phyloP scores from a whole-genome alignment of 2,888 invertebrate genomes.

The Lamellibrachia columna region DNA sequence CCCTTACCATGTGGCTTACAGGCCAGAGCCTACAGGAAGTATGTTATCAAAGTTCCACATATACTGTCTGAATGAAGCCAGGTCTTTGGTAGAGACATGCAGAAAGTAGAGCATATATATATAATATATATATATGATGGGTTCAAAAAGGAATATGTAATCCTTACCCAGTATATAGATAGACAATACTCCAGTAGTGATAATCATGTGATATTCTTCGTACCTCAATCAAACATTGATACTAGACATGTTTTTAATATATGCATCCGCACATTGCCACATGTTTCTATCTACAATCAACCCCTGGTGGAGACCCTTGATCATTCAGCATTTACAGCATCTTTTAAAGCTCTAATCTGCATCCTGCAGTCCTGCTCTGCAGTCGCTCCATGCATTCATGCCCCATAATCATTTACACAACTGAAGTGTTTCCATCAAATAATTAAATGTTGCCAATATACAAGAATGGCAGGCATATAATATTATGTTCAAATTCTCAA shows the following conservation, averaged over 20 bases:
- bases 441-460: neutral
- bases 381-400: too few species aligned
- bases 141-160: too few species aligned
- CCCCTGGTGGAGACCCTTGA: neutral
- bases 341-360: neutral
- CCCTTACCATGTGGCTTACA: neutral
- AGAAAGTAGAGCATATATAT: too few species aligned
- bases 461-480: neutral
- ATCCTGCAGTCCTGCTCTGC: too few species aligned
- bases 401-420: neutral
- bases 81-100: too few species aligned
- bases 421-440: neutral
- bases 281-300: neutral
- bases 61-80: neutral
- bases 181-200: neutral
- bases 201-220: neutral
- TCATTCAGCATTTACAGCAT: neutral
- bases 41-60: neutral
- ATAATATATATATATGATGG: too few species aligned
- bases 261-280: neutral
- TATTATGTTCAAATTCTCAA: too few species aligned
- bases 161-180: neutral
- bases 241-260: neutral
- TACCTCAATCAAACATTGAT: neutral
- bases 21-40: neutral